Evolutionary conservation across 2,797 vertebrate species (phyloP).

Genomic region (Bradypus variegatus): DNA sequence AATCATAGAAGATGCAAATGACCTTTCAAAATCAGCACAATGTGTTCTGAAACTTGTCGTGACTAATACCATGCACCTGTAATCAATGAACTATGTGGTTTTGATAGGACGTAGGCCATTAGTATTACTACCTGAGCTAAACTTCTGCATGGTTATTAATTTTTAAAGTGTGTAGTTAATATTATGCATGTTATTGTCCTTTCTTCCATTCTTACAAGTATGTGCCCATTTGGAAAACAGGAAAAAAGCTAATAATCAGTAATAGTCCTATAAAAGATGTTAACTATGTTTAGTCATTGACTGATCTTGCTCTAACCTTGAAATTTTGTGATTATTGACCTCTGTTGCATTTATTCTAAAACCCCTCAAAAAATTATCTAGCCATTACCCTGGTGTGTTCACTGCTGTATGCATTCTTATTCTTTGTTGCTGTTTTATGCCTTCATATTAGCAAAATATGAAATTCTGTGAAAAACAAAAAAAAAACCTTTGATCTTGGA

Average conservation of each 20-base stretch:
- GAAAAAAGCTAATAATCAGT: constrained; percentile 84
- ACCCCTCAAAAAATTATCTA: constrained; percentile 82
- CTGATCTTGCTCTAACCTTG: constrained; percentile 91
- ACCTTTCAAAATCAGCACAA: constrained; percentile 82
- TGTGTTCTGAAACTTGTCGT: constrained; percentile 82
- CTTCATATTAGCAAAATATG: too few relatives aligned
- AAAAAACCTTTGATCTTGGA: background rate
- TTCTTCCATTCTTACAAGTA: constrained; percentile 89
- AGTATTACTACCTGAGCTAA: constrained; percentile 87
- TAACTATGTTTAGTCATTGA: constrained; percentile 92
- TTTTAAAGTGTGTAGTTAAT: constrained; percentile 90
- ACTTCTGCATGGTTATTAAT: constrained; percentile 92
- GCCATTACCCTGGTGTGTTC: constrained; percentile 54
- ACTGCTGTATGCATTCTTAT: too few relatives aligned
- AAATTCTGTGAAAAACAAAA: too few relatives aligned
- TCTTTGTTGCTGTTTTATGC: too few relatives aligned
- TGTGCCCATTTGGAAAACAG: constrained; percentile 87
- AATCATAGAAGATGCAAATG: constrained; percentile 79
- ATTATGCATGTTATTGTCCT: constrained; percentile 95
- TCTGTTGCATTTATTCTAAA: constrained; percentile 93
- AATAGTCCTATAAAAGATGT: constrained; percentile 89
- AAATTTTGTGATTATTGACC: constrained; percentile 92
- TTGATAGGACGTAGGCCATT: constrained; percentile 87
- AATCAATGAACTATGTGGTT: constrained; percentile 87
- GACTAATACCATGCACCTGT: constrained; percentile 88